A percentile compares a stretch with the other conserved stretches of the same genome.
These are phyloP conservation scores for Acestrorhynchus altus DNA, from an alignment of 2,797 vertebrate genomes.

Conservation along the genomic window DNA sequence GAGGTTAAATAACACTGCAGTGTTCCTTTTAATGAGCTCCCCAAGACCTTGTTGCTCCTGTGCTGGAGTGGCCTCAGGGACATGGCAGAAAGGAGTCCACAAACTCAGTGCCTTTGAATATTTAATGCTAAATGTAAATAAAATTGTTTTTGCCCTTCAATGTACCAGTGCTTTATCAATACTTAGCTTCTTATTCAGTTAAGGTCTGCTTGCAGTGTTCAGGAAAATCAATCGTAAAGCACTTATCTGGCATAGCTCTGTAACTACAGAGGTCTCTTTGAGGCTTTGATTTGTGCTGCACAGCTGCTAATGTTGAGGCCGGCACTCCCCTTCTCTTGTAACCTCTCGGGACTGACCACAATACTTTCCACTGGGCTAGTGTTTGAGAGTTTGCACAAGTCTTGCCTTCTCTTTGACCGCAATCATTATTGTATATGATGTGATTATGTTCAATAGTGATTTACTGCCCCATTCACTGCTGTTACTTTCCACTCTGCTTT, in stretches of 20 bases:
- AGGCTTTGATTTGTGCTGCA: slow-evolving; percentile 57
- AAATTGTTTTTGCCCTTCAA: slow-evolving; percentile 14
- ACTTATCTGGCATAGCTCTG: slow-evolving; percentile 59
- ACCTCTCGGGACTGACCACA: slow-evolving; percentile 17
- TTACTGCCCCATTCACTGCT: not conserved
- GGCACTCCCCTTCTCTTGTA: slow-evolving; percentile 24
- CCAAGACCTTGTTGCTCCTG: not conserved
- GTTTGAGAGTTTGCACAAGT: slow-evolving; percentile 35
- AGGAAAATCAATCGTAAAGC: slow-evolving; percentile 64
- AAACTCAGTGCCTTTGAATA: slow-evolving; percentile 24
- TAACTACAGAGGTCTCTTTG: slow-evolving; percentile 48
- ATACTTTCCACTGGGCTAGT: slow-evolving; percentile 13
- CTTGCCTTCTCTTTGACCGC: slow-evolving; percentile 17
- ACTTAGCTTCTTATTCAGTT: slow-evolving; percentile 46
- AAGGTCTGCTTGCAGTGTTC: slow-evolving; percentile 52
- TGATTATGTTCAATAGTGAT: slow-evolving; percentile 66
- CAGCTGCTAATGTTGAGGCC: slow-evolving; percentile 55
- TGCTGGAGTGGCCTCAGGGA: not conserved
- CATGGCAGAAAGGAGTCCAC: not conserved
- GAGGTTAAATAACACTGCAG: not conserved
- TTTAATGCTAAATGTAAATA: slow-evolving; percentile 52
- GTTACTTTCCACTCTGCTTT: slow-evolving; percentile 58
- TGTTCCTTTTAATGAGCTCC: not conserved
- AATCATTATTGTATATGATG: slow-evolving; percentile 54
- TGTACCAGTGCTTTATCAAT: slow-evolving; percentile 38